phyloP scores from a whole-genome alignment of 1,140 invertebrate genomes.

The Trichonephila inaurata region DNA sequence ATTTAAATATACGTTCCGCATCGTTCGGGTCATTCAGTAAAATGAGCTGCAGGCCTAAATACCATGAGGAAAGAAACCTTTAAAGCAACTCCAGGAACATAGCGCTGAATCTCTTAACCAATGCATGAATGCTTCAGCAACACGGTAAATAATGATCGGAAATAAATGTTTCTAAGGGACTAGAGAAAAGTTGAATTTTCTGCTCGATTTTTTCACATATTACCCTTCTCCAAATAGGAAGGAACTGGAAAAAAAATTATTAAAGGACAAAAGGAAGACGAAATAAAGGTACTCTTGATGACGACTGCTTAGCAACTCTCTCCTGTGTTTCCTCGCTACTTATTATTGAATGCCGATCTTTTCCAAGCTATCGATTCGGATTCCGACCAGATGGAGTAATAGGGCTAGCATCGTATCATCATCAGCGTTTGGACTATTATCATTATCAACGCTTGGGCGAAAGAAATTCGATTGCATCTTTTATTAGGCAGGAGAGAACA shows the following conservation, averaged over 20 bases:
- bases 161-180: background rate
- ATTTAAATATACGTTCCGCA: background rate
- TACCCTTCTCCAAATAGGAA: background rate
- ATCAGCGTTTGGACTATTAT: constrained; percentile 55
- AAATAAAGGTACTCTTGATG: background rate
- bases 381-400: constrained; percentile 42
- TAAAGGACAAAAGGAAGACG: background rate
- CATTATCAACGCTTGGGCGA: background rate
- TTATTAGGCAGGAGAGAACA: constrained; percentile 17
- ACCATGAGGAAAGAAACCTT: background rate
- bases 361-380: constrained; percentile 29
- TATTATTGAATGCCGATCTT: constrained; percentile 64
- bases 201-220: background rate
- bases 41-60: background rate
- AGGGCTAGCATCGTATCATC: background rate
- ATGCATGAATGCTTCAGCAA: constrained; percentile 1
- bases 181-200: background rate
- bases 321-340: background rate
- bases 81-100: background rate
- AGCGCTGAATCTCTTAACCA: background rate
- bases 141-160: background rate
- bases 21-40: background rate
- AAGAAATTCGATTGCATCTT: constrained; percentile 40
- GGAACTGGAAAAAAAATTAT: background rate
- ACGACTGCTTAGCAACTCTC: background rate